Conservation (phyloP, 2,797 vertebrate species). For the Onychomys torridus region DNA sequence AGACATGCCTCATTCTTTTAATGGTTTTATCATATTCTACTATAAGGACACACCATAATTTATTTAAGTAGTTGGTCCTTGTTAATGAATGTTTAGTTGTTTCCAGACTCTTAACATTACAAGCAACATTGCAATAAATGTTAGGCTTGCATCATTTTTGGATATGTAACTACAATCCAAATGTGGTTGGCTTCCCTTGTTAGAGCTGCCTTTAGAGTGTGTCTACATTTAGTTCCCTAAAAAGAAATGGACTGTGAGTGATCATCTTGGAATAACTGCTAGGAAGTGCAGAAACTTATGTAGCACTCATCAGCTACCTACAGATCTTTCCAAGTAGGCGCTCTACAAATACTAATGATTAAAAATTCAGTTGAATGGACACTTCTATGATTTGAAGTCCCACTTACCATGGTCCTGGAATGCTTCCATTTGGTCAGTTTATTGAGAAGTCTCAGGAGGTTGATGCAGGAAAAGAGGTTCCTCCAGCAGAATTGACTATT, state of each 20-base stretch:
- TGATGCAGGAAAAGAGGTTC: constrained; percentile 98
- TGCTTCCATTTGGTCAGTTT: constrained; percentile 99
- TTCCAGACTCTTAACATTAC: constrained; percentile 33
- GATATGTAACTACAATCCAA: constrained; percentile 21
- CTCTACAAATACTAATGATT: background rate
- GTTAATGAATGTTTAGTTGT: background rate
- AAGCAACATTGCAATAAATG: constrained; percentile 1
- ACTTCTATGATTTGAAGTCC: background rate
- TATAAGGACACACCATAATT: background rate
- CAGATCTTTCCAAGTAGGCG: background rate
- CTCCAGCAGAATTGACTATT: constrained; percentile 98
- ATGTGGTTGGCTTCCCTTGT: background rate
- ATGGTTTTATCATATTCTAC: constrained; percentile 25
- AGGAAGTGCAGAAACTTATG: background rate
- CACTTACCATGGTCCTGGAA: constrained; percentile 96
- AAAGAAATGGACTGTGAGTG: constrained; percentile 2
- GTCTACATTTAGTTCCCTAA: background rate
- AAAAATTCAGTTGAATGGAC: background rate
- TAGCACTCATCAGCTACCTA: background rate
- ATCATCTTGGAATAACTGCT: background rate
- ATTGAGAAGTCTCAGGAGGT: constrained; percentile 95
- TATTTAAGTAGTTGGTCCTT: constrained; percentile 16
- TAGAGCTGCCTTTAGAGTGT: background rate
- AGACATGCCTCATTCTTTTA: constrained; percentile 18
- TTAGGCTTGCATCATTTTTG: background rate